Percentiles rank a stretch among this genome's conserved stretches.
These are phyloP conservation scores for Pharmacophagus antenor DNA, from an alignment of 2,888 invertebrate genomes.

Conservation along the genomic window DNA sequence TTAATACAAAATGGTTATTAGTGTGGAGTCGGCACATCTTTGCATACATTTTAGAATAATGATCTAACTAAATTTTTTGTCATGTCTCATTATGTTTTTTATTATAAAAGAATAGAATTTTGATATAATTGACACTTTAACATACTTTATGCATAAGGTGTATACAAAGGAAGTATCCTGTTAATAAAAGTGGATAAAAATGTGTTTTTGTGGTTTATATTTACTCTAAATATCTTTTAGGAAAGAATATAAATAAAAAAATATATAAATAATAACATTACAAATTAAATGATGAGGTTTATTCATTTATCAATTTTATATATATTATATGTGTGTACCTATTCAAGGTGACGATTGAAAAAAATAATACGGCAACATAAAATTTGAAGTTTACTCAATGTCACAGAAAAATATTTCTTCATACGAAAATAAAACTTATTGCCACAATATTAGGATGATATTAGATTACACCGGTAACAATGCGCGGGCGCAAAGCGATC, in stretches of 20 bases:
- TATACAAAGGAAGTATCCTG: too few species aligned
- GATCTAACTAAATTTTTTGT: too few species aligned
- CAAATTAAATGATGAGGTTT: too few species aligned
- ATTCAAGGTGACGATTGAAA: conserved; percentile 19
- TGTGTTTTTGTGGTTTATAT: too few species aligned
- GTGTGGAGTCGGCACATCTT: conserved; percentile 6
- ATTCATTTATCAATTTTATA: conserved; percentile 2
- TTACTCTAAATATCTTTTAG: too few species aligned
- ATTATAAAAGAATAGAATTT: background rate
- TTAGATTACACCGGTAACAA: conserved; percentile 4
- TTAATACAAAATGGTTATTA: conserved; percentile 4
- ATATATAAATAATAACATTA: too few species aligned
- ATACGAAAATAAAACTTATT: conserved; percentile 25
- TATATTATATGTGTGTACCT: conserved; percentile 15
- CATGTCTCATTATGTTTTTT: conserved; percentile 20
- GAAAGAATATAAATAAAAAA: too few species aligned
- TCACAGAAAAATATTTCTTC: conserved; percentile 1
- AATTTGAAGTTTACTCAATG: conserved; percentile 28
- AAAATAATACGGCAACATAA: conserved; percentile 21
- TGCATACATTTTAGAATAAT: conserved; percentile 27
- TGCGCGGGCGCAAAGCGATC: conserved; percentile 33
- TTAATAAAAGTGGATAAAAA: background rate
- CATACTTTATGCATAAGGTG: background rate
- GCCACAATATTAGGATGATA: conserved; percentile 18
- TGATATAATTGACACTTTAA: background rate